Percentiles rank a stretch among this genome's conserved stretches.
Evolutionary conservation across 2,797 vertebrate genomes (phyloP).

Genomic region (Aulostomus chinensis): DNA sequence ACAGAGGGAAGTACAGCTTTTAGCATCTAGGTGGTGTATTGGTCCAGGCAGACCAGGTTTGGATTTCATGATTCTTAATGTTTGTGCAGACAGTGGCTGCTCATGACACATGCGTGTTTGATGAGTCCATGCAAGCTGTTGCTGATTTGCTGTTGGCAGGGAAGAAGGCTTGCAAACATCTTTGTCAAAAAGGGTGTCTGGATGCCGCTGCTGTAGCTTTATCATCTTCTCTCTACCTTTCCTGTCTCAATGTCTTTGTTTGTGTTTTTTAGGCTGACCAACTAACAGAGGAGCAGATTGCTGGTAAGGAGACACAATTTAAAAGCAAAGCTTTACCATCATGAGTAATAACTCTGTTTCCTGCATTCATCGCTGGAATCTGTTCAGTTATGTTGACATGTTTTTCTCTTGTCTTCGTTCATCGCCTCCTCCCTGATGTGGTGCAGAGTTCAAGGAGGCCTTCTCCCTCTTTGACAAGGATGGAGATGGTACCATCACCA

Average conservation of each 20-base stretch:
- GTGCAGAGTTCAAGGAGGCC: slow-evolving; percentile 97
- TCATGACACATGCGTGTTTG: no score
- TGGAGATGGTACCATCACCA: slow-evolving; percentile 98
- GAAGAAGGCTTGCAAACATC: not conserved
- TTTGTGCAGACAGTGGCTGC: no score
- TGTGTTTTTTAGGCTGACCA: slow-evolving; percentile 66
- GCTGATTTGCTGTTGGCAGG: not conserved
- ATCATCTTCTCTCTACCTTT: not conserved
- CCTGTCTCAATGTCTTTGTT: not conserved
- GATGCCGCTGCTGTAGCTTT: no score
- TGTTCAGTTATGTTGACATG: no score
- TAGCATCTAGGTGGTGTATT: no score
- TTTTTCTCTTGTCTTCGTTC: no score
- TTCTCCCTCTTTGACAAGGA: slow-evolving; percentile 99
- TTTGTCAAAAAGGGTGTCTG: not conserved
- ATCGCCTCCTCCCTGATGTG: not conserved
- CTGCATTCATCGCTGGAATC: no score
- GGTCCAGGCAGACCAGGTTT: no score
- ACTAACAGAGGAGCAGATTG: slow-evolving; percentile 78
- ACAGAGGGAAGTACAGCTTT: not conserved
- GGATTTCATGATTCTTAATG: no score
- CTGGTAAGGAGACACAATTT: slow-evolving; percentile 54
- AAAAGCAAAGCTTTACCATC: no score
- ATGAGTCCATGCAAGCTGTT: no score
- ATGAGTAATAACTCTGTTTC: no score